phyloP scores from a whole-genome alignment of 1,140 invertebrate genomes.

The Arion vulgaris region DNA sequence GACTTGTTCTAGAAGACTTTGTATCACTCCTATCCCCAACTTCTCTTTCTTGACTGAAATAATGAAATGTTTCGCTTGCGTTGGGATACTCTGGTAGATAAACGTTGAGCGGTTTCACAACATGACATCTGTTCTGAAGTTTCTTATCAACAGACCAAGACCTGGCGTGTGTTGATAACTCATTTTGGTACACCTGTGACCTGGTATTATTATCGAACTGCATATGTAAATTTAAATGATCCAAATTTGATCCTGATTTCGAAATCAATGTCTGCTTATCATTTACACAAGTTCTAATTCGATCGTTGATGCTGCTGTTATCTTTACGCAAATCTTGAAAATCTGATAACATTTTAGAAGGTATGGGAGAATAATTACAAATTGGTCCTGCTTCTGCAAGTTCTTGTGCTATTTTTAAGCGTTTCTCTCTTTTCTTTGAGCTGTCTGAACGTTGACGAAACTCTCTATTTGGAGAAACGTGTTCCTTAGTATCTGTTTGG shows the following conservation, averaged over 20 bases:
- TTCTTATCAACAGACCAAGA: neutral
- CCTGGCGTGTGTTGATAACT: neutral
- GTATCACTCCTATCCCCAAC: neutral
- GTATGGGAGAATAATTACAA: no score
- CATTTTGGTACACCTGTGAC: neutral
- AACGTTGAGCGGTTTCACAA: neutral
- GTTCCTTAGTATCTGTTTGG: no score
- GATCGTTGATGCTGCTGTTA: no score
- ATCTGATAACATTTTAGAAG: no score
- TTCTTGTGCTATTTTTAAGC: neutral
- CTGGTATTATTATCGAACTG: neutral
- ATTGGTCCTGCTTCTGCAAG: neutral
- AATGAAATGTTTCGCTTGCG: neutral
- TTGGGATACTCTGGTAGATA: neutral
- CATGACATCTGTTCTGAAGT: neutral
- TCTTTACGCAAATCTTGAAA: no score
- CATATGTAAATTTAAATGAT: neutral
- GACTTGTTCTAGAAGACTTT: neutral
- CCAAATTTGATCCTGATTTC: no score
- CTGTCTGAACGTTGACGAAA: neutral
- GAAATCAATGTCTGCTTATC: no score
- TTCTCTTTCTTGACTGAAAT: neutral
- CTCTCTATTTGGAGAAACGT: neutral
- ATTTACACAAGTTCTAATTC: no score
- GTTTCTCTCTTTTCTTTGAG: neutral